Base-by-base conservation (phyloP, 2,888 invertebrate species). In the Nymphalis polychloros region DNA sequence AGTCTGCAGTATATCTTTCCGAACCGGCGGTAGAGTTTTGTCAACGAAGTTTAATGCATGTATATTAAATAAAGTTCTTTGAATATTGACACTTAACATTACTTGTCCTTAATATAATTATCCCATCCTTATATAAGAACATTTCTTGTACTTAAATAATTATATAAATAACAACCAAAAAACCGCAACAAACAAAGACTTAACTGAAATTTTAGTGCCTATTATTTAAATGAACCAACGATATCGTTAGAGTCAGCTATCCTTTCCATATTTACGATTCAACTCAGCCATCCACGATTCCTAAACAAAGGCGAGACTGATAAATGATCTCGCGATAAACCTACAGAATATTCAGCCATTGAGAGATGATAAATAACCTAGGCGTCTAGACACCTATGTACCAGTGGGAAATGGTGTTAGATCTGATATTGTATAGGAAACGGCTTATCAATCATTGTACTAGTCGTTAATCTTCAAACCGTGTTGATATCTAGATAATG, bases 251-350 rank as follows among this genome's bases (percentile, higher is more conserved):
- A 17, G 31, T 55, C 31, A 55, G n/a, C 31, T n/a, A n/a, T 19
- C 41, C 35, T 19, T 48, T 48, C 20, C n/a, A 63, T 55, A 68
- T 66, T 61, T 67, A 66, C 59, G 19, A 69, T 67, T 63, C 57
- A 59, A 60, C 19, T 63, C 57, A 59, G 62, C 17, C 19, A 63
- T 62, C 57, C 48, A 52, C 50, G 52, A 47, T 16, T 23, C 46
- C 53, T 27, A 59, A 68, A 72, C 73, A 72, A 74, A 75, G 65
- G 71, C 73, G 68, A 72, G 70, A 71, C 70, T 74, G 74, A 76
- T 74, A 76, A 76, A 76, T 74, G 75, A 70, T 73, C 69, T 66
- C 20, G 50, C n/a, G 66, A 68, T 69, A 70, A 67, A 68, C 71
- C 66, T 69, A 60, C 55, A 67, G 61, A 69, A 67, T 68, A 69